Conservation (phyloP, 2,797 vertebrate genomes). For the Podarcis siculus region DNA sequence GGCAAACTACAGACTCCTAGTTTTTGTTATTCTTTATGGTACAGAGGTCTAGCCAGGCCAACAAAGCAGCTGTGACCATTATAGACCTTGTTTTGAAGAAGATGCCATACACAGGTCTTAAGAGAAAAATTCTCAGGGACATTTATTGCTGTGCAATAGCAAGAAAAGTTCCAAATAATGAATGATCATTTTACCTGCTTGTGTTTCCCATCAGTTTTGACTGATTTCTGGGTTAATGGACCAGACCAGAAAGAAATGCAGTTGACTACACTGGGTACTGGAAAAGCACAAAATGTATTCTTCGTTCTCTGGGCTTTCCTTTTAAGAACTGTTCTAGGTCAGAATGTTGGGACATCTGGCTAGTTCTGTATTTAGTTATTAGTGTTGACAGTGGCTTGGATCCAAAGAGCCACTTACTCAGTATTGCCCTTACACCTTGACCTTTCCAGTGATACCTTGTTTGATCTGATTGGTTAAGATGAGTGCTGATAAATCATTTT, state of each 20-base stretch:
- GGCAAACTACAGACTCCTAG: background rate
- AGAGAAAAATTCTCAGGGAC: background rate
- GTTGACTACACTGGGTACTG: background rate
- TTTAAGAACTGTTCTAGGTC: background rate
- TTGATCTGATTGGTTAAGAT: background rate
- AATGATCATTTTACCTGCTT: background rate
- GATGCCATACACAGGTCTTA: background rate
- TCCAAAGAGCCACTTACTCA: background rate
- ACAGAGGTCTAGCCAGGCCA: background rate
- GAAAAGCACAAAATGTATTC: background rate
- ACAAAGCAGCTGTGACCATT: background rate
- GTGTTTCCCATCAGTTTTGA: background rate
- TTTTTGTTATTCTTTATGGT: background rate
- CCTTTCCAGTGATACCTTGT: background rate
- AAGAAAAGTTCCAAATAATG: background rate
- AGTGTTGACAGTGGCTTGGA: background rate
- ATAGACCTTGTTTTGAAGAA: background rate
- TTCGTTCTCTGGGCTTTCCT: background rate
- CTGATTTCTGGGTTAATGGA: background rate
- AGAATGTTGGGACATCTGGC: background rate
- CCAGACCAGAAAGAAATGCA: background rate
- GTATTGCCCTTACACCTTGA: background rate
- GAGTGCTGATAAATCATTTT: background rate
- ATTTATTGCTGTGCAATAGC: background rate
- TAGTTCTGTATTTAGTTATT: background rate